These are phyloP conservation scores for Venturia canescens DNA, from an alignment of 1,140 invertebrate species.

Conservation along the genomic window DNA sequence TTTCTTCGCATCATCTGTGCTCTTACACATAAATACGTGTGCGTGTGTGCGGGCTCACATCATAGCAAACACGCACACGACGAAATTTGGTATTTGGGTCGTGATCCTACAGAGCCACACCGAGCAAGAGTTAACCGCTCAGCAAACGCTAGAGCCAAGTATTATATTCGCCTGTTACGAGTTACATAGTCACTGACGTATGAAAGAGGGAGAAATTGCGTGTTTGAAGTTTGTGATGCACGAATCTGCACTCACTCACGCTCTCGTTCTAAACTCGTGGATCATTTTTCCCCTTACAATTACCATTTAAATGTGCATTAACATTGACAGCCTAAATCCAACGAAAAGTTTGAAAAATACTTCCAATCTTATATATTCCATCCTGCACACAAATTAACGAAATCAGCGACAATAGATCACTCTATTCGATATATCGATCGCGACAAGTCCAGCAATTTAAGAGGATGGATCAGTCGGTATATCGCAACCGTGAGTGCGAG, in stretches of 20 bases:
- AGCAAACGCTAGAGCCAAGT: constrained; percentile 47
- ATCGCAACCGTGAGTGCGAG: too few species aligned
- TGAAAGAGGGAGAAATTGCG: constrained; percentile 35
- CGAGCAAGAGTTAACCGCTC: constrained; percentile 26
- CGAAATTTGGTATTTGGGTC: constrained; percentile 56
- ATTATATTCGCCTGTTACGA: constrained; percentile 55
- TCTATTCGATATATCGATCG: too few species aligned
- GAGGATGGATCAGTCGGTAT: too few species aligned
- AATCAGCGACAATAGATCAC: too few species aligned
- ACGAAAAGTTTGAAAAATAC: too few species aligned
- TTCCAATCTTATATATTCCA: too few species aligned
- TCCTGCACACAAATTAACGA: too few species aligned
- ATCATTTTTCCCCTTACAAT: too few species aligned
- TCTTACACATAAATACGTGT: neutral
- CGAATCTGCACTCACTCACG: neutral
- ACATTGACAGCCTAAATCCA: too few species aligned
- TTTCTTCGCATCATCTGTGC: neutral
- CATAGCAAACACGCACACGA: constrained; percentile 11
- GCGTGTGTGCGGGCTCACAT: neutral
- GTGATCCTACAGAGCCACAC: constrained; percentile 36
- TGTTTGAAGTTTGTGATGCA: constrained; percentile 7
- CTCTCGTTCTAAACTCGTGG: too few species aligned
- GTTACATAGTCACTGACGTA: constrained; percentile 4
- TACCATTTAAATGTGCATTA: too few species aligned
- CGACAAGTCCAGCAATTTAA: too few species aligned